Conservation (phyloP, 2,113 vertebrate genomes). For the Sylvietta virens region DNA sequence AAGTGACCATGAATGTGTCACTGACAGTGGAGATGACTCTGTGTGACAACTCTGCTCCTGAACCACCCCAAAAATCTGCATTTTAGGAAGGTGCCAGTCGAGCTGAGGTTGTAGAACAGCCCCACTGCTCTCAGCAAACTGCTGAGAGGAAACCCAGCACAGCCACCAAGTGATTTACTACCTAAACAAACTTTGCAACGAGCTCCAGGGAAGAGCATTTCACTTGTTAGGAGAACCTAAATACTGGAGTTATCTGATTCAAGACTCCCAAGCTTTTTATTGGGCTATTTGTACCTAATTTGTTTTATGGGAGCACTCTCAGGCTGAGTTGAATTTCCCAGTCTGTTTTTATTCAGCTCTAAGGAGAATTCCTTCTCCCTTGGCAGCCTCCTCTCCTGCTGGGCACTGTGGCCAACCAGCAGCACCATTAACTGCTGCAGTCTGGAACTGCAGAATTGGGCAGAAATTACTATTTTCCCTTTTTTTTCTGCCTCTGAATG, state of each 20-base stretch:
- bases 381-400: constrained; percentile 52
- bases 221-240: neutral
- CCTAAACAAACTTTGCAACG: neutral
- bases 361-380: constrained; percentile 23
- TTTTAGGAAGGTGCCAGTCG: constrained; percentile 30
- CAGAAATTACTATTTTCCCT: neutral
- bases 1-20: neutral
- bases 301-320: neutral
- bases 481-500: neutral
- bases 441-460: constrained; percentile 52
- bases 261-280: constrained; percentile 26
- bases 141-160: neutral
- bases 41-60: constrained; percentile 48
- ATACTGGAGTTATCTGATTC: constrained; percentile 5
- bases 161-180: neutral
- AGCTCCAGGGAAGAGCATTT: neutral
- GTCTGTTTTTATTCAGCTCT: neutral
- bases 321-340: neutral
- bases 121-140: neutral
- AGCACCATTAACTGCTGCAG: neutral
- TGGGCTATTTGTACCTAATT: constrained; percentile 42
- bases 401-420: constrained; percentile 39
- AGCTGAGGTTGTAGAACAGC: constrained; percentile 12
- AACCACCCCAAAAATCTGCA: constrained; percentile 40
- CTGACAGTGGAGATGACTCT: constrained; percentile 60